Evolutionary conservation across 2,888 invertebrate species (phyloP), one percentile per base, ranked within the genome.

Genomic region (Orthonychiurus folsomi): DNA sequence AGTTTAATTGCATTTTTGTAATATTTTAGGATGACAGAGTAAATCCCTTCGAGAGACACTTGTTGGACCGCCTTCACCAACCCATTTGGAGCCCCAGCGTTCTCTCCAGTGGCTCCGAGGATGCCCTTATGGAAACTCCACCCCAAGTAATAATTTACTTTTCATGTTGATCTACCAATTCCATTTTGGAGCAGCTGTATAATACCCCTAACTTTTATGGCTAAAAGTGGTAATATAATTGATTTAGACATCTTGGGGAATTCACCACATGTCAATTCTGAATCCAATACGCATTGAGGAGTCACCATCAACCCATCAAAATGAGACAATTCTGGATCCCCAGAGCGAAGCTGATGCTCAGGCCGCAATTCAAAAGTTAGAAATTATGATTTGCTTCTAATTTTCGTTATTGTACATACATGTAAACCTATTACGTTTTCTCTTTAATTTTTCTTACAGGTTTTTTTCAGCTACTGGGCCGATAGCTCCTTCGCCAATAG

Each of bases 271-370:
- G n/a, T 54, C 64, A 12, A n/a, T 26, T 25, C 25, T 64, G 2
- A 55, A 62, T 28, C 64, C 64, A 9, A 24, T 5, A 2, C 54
- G 58, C 9, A 62, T 64, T 25, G 64, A 64, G 50, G 64, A 64
- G 18, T 64, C 64, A 1, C 64, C 64, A 15, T 64, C 64, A 1
- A 62, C 62, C 2, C 64, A 64, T 60, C 64, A 64, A 37, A 37
- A 59, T 59, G 59, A 59, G 18, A 25, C 28, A 2, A 37, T 25
- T 12, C 26, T 59, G 15, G 37, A 28, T 48, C 59, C 59, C 3
- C 50, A 59, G 20, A 59, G 24, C 3, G 59, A 59, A 26, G 59
- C 59, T 5, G 24, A 59, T 23, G 59, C 59, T 50, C 59, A 59
- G 20, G 47, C 18, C 18, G 59, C 59, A 50, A 59, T 59, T 21